These are phyloP conservation scores for Leuctra nigra DNA, from an alignment of 2,888 invertebrate species.

Conservation along the genomic window DNA sequence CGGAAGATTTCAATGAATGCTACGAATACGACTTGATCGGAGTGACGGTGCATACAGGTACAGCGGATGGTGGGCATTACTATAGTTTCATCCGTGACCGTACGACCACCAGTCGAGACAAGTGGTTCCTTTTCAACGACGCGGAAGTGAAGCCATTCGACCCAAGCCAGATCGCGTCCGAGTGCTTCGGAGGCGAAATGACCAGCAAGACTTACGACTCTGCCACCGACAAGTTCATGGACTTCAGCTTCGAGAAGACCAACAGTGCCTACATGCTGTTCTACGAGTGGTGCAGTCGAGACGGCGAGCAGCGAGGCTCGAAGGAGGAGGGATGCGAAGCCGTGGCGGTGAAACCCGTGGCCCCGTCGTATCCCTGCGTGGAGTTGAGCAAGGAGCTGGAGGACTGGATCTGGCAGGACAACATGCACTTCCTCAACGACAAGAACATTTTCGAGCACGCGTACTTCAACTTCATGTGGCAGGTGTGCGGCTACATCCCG, in stretches of 20 bases:
- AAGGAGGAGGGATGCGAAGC: conserved; percentile 37
- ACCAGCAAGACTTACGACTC: conserved; percentile 96
- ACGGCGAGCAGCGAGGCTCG: conserved; percentile 32
- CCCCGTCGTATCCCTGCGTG: conserved; percentile 36
- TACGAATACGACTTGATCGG: conserved; percentile 74
- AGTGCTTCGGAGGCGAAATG: conserved; percentile 97
- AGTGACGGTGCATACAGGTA: conserved; percentile 96
- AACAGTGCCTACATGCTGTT: conserved; percentile 97
- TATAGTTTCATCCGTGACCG: conserved; percentile 92
- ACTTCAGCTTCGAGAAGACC: conserved; percentile 95
- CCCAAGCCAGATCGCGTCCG: conserved; percentile 87
- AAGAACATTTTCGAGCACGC: conserved; percentile 95
- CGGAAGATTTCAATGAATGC: conserved; percentile 53
- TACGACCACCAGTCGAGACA: conserved; percentile 61
- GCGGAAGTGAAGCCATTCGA: conserved; percentile 94
- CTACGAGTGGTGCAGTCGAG: conserved; percentile 69
- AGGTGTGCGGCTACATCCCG: conserved; percentile 90
- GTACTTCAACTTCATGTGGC: conserved; percentile 97
- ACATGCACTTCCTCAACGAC: conserved; percentile 90
- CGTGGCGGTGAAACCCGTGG: conserved; percentile 21
- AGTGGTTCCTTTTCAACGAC: conserved; percentile 90
- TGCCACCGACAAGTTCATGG: conserved; percentile 94
- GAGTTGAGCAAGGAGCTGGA: conserved; percentile 73
- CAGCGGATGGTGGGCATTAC: conserved; percentile 95
- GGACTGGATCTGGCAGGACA: conserved; percentile 97